Percentiles rank a stretch among this genome's conserved stretches.
These are phyloP conservation scores for Oreotragus oreotragus DNA, from an alignment of 2,113 vertebrate genomes.

Conservation along the genomic window DNA sequence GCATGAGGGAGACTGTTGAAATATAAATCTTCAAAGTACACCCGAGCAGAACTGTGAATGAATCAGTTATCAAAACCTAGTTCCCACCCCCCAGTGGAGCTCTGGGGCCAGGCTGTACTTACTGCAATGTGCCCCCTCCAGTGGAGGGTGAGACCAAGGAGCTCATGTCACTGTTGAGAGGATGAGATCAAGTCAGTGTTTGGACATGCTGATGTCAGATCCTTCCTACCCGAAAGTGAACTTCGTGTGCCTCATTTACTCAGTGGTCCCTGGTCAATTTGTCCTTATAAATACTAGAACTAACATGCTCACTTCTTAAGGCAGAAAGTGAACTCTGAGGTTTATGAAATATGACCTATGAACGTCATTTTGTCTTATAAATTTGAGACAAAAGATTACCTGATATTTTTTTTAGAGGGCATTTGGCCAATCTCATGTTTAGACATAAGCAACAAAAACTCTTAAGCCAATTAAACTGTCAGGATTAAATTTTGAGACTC, in stretches of 20 bases:
- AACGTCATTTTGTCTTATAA: background rate
- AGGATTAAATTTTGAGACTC: conserved; percentile 7
- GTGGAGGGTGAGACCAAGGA: background rate
- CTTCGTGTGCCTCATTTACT: background rate
- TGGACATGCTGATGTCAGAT: background rate
- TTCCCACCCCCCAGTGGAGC: background rate
- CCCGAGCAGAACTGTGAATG: background rate
- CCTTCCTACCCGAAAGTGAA: background rate
- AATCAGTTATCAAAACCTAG: background rate
- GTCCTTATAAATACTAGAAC: background rate
- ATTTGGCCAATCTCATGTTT: background rate
- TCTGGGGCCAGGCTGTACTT: background rate
- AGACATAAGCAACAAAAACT: background rate
- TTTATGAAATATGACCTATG: background rate
- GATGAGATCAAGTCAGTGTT: too few relatives aligned
- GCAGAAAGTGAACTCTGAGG: background rate
- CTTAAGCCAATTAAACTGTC: background rate
- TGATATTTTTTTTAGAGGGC: background rate
- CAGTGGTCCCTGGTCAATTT: background rate
- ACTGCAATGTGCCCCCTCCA: background rate
- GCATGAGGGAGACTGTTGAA: background rate
- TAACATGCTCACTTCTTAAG: background rate
- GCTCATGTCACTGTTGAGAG: background rate
- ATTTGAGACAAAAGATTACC: background rate
- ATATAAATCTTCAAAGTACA: background rate